Base-by-base conservation (phyloP, 2,888 invertebrate genomes). In the Crocallis elinguaria region DNA sequence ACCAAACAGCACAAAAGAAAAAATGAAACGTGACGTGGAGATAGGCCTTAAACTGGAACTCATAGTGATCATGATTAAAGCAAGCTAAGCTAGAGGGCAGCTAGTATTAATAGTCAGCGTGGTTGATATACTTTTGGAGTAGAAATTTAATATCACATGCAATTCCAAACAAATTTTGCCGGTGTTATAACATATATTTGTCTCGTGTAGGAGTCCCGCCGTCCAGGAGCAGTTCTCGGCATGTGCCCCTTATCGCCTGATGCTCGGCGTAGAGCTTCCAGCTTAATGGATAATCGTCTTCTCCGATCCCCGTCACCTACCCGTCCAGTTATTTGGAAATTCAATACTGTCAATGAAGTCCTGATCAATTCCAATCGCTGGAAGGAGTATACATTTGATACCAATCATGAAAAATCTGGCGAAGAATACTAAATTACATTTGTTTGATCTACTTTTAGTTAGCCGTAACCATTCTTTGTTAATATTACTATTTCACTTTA, bases 341-440 rank as follows among this genome's bases (percentile, higher is more conserved):
- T 86, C 60, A 89, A 89, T 50, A 89, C 90, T 7, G 77, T 90
- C 39, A 88, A 86, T 51, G 88, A 88, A 67, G 71, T 79, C 3
- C 59, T 86, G n/a, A 81, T 88, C 27, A 79, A 83, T 56, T 83
- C 88, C 6, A 74, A 80, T 1, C 76, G 68, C 30, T 88, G 85
- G 85, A 88, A 87, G 58, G 82, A 84, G 12, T 86, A 85, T 46
- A 71, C 75, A 0, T 85, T 82, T 51, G 82, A 52, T 11, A 8
- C 35, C 8, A 52, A 41, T 11, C 13, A 39, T 14, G 41, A 42
- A 12, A 36, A 46, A 11, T 42, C 35, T 14, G 46, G 23, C n/a
- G 21, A 29, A 19, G 21, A 29, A 19, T 29, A 29, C 11, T 43
- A 14, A 43, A 14, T 9, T 14, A 11, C 4, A 4, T 6, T 48